These are phyloP conservation scores for Sinopyrophorus schimmeli DNA, from an alignment of 2,888 invertebrate species.

Conservation along the genomic window DNA sequence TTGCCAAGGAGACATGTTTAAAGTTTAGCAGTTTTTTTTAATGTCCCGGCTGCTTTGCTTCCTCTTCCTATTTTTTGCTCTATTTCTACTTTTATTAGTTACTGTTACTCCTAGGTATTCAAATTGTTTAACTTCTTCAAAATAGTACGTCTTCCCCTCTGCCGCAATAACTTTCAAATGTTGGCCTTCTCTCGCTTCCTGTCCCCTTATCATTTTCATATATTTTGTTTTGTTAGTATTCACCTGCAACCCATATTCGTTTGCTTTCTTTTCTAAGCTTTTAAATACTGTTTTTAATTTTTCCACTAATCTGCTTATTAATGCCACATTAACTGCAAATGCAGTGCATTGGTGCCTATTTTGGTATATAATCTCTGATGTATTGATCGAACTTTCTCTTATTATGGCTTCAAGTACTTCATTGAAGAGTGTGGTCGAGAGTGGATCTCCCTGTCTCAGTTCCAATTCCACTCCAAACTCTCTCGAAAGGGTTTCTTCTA, in stretches of 20 bases:
- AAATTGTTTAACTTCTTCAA: constrained; percentile 1
- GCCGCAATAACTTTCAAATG: background rate
- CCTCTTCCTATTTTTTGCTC: constrained; percentile 1
- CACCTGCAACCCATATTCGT: constrained; percentile 7
- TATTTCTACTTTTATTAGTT: constrained; percentile 1
- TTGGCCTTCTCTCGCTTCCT: constrained; percentile 2
- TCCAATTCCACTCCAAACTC: constrained; percentile 4
- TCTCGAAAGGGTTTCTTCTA: background rate
- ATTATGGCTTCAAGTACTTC: constrained; percentile 13
- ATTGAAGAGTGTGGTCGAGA: constrained; percentile 12
- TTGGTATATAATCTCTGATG: constrained; percentile 9
- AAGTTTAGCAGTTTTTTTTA: no score
- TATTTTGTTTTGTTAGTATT: background rate
- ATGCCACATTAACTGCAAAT: constrained; percentile 3
- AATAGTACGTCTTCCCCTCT: constrained; percentile 5
- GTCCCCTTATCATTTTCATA: constrained; percentile 4
- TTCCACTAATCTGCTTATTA: constrained; percentile 3
- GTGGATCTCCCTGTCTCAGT: constrained; percentile 8
- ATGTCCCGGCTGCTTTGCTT: background rate
- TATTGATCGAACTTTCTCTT: constrained; percentile 5
- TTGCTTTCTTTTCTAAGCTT: constrained; percentile 7
- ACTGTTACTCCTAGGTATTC: background rate
- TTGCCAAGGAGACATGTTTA: no score
- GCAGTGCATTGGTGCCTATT: background rate
- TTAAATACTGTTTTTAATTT: constrained; percentile 3